These are phyloP conservation scores for Ormyrus nitidulus DNA, from an alignment of 2,888 invertebrate species.

Conservation along the genomic window DNA sequence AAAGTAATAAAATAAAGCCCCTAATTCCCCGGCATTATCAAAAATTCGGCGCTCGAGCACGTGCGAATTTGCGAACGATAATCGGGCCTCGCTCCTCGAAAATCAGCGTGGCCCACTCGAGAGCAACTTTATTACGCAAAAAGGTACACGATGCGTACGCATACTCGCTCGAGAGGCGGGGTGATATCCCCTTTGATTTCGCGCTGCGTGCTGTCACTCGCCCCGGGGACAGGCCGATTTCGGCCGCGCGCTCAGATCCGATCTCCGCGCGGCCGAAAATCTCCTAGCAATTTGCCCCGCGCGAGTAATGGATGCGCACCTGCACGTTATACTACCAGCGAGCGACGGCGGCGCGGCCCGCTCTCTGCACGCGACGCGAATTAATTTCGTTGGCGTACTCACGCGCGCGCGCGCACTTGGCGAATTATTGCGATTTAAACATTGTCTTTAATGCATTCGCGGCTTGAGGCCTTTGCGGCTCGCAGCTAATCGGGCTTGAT, in stretches of 20 bases:
- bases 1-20: too few species aligned
- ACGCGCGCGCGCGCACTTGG: not conserved
- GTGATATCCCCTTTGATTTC: conserved; percentile 16
- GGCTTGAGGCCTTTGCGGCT: too few species aligned
- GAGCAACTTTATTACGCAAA: too few species aligned
- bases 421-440: too few species aligned
- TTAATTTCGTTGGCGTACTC: conserved; percentile 19
- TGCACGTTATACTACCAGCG: not conserved
- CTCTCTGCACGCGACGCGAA: conserved; percentile 40
- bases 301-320: conserved; percentile 20
- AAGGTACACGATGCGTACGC: too few species aligned
- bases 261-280: conserved; percentile 19
- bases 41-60: too few species aligned
- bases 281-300: conserved; percentile 49
- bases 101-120: too few species aligned
- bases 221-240: conserved; percentile 24
- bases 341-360: not conserved
- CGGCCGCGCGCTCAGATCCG: conserved; percentile 13
- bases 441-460: too few species aligned
- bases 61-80: too few species aligned
- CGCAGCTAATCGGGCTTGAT: too few species aligned
- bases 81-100: too few species aligned
- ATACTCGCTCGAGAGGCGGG: not conserved
- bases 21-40: too few species aligned
- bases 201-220: conserved; percentile 21